Percentiles rank a stretch among this genome's conserved stretches.
phyloP scores from a whole-genome alignment of 64 coral and sea anemone species.

The Catalaphyllia jardinei region DNA sequence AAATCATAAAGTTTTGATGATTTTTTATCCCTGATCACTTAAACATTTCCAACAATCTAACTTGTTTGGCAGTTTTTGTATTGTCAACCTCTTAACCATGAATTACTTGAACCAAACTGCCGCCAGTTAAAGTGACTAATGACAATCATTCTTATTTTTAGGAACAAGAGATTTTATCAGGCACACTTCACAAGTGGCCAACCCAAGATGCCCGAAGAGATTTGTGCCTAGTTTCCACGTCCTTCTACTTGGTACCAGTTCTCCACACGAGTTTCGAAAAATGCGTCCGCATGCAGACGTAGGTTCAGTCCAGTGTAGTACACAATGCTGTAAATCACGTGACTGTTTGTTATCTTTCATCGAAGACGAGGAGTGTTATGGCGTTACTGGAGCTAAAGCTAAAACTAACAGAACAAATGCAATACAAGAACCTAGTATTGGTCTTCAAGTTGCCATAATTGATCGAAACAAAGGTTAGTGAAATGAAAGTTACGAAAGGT shows the following conservation, averaged over 20 bases:
- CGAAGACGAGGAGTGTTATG: constrained; percentile 55
- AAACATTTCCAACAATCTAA: too few relatives aligned
- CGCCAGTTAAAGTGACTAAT: too few relatives aligned
- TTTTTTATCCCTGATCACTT: too few relatives aligned
- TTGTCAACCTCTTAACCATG: too few relatives aligned
- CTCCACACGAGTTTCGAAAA: constrained; percentile 2
- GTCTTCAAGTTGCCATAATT: constrained; percentile 50
- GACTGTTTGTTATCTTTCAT: constrained; percentile 52
- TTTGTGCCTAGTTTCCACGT: constrained; percentile 57
- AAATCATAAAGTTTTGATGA: too few relatives aligned
- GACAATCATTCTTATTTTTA: neutral
- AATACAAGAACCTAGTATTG: neutral
- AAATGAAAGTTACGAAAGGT: neutral
- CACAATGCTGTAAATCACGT: constrained; percentile 38
- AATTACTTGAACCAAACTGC: too few relatives aligned
- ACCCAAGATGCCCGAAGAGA: constrained; percentile 40
- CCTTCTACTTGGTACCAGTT: constrained; percentile 13
- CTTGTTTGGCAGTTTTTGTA: too few relatives aligned
- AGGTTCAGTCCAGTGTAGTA: constrained; percentile 7
- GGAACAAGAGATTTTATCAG: constrained; percentile 11
- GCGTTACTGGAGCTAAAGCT: neutral
- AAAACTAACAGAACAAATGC: neutral
- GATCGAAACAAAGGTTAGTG: constrained; percentile 64
- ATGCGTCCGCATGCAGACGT: constrained; percentile 8
- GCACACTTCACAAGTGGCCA: constrained; percentile 43